A percentile compares a stretch with the other conserved stretches of the same genome.
phyloP scores from a whole-genome alignment of 2,113 vertebrate species.

The Silurus asotus region DNA sequence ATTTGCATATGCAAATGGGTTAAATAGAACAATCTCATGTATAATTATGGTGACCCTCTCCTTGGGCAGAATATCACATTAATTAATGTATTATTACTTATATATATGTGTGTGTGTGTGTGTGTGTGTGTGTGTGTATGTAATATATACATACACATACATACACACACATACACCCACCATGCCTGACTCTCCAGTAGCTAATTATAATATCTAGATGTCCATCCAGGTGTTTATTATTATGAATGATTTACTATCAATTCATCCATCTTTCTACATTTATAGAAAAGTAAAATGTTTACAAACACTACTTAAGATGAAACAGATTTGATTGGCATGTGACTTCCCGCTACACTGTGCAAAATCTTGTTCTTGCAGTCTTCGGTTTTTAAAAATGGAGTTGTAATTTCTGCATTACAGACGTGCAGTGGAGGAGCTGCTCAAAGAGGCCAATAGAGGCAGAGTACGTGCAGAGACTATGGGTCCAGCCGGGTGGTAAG shows the following conservation, averaged over 20 bases:
- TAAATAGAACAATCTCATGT: too few relatives aligned
- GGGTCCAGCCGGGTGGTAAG: constrained; percentile 96
- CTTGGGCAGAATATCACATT: background rate
- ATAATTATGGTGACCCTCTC: background rate
- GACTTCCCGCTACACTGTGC: background rate
- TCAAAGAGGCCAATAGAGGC: constrained; percentile 90
- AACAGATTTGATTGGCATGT: background rate
- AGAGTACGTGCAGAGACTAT: constrained; percentile 93
- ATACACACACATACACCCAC: too few relatives aligned
- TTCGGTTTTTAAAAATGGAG: background rate
- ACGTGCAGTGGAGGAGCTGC: constrained; percentile 92
- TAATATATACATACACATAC: too few relatives aligned
- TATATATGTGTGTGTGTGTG: too few relatives aligned
- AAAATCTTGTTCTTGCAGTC: background rate
- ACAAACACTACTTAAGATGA: background rate
- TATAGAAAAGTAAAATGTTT: background rate
- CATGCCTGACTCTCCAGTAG: too few relatives aligned
- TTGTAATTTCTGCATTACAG: constrained; percentile 63
- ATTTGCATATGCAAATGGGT: background rate
- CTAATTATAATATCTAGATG: too few relatives aligned
- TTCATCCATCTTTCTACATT: background rate
- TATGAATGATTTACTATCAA: background rate
- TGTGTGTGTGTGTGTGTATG: too few relatives aligned
- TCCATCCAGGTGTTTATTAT: background rate
- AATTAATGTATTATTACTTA: background rate